Evolutionary conservation across 2,888 invertebrate species (phyloP), one percentile per base, ranked within the genome.

Genomic region (Harpagoxenus sublaevis): DNA sequence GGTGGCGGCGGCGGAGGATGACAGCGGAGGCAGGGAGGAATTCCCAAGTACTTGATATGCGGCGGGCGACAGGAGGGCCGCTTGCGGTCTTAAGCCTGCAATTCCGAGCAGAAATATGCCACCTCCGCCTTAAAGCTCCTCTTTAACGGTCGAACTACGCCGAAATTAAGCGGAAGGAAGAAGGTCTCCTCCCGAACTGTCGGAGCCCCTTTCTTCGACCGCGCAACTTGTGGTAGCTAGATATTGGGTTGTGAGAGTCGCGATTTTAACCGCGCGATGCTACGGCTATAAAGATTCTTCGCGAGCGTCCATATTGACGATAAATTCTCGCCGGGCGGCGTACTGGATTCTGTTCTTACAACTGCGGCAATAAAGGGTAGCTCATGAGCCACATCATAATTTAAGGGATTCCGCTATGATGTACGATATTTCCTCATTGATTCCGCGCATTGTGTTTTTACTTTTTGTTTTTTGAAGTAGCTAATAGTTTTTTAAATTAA

Each of bases 41-140:
- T 86, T 87, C 82, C 86, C 84, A 81, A 88, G 91, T 93, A 92
- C 91, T 94, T 94, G 93, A 93, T 94, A 94, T 93, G 94, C 94
- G 90, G 66, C 89, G 88, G 89, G 89, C 91, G 89, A 92, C 89
- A 89, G 90, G 89, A 91, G 90, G 91, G 89, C 88, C 86, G 88
- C 88, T 89, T 89, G 89, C 89, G 91, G 91, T 90, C 92, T 93
- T 94, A 93, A 94, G 93, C 92, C 89, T 88, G 92, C 93, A 93
- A 93, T 94, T 93, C 91, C 91, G 84, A 86, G 89, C 88, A 91
- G 91, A 93, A 94, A 93, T 94, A 93, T 94, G 92, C 92, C 90
- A 89, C 91, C 91, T 87, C 88, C 88, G 87, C 77, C 91, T 91
- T 90, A 87, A 91, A 90, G 89, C 91, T 89, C 87, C 91, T 92